Evolutionary conservation across 35 echinoderm and acorn worm genomes (phyloP), one percentile per base, ranked within the genome.

Genomic region (Apostichopus japonicus): DNA sequence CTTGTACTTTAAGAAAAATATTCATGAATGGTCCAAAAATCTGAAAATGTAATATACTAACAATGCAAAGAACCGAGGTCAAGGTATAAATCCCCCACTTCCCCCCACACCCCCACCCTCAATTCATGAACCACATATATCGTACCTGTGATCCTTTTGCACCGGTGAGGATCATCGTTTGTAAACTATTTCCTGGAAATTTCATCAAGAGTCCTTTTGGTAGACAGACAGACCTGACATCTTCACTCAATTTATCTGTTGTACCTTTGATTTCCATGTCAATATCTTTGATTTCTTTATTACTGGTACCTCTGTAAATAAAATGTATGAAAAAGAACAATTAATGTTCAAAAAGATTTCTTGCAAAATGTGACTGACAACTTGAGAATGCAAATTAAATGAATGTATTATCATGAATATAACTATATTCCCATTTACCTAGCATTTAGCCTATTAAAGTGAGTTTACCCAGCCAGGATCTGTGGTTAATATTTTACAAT

Each of bases 81-180:
- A 44, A 44, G 33, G 4, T 44, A 44, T 44, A 44, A 5, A 0
- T 75, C 1, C 71, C 8, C 5, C 25, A 77, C 77, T 17, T 10
- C 33, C 77, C 8, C 21, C 1, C 6, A 78, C 19, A 23, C 8
- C 21, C 77, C 77, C 77, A 8, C 77, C 77, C 33, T 10, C 9
- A 2, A 24, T 44, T 44, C 2, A 44, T 44, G 33, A 23, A 13
- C 65, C 8, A 87, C 7, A 24, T 19, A 22, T 10, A 54, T n/a
- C 90, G 65, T 94, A 96, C 97, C 97, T 90, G 86, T n/a, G 97
- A 99, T 14, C 97, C 97, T 67, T 99, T 99, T 23, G 97, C 95
- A 27, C 97, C 97, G 67, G 97, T 95, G 24, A 96, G 77, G 22
- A 98, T 95, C 95, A 99, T 96, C 1, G 96, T 92, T 84, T 99